A percentile compares a stretch with the other conserved stretches of the same genome.
Evolutionary conservation across 2,797 vertebrate genomes (phyloP).

Genomic region (Morus bassanus): DNA sequence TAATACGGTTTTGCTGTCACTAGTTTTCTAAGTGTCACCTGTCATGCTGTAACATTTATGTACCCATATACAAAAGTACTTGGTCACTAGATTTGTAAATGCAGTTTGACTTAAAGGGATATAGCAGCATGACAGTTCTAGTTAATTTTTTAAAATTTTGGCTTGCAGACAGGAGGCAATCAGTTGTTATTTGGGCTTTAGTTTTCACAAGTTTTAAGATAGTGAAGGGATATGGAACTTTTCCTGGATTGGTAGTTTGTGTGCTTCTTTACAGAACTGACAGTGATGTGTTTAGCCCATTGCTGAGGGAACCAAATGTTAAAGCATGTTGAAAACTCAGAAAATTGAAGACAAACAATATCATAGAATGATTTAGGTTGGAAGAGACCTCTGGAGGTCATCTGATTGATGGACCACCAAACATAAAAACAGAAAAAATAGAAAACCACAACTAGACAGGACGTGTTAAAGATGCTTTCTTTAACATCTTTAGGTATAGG

Average conservation of each 20-base stretch:
- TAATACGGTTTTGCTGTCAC: background rate
- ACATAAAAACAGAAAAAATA: background rate
- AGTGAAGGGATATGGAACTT: background rate
- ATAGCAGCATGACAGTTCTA: background rate
- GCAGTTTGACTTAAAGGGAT: background rate
- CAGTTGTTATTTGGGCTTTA: background rate
- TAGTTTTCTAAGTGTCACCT: background rate
- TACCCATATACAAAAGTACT: background rate
- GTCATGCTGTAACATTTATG: background rate
- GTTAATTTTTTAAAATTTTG: background rate
- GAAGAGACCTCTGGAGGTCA: background rate
- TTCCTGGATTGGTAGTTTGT: background rate
- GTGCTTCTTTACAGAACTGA: background rate
- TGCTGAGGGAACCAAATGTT: background rate
- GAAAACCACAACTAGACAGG: background rate
- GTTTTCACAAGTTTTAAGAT: background rate
- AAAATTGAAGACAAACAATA: background rate
- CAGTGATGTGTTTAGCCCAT: background rate
- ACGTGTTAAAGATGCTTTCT: background rate
- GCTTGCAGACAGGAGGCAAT: background rate
- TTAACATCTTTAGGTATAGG: too few species aligned
- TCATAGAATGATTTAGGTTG: background rate
- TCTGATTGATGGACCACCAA: background rate
- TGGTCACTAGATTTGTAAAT: background rate
- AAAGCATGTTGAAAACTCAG: background rate